Conservation (phyloP, 2,113 vertebrate genomes). For the Mionectes macconnelli region DNA sequence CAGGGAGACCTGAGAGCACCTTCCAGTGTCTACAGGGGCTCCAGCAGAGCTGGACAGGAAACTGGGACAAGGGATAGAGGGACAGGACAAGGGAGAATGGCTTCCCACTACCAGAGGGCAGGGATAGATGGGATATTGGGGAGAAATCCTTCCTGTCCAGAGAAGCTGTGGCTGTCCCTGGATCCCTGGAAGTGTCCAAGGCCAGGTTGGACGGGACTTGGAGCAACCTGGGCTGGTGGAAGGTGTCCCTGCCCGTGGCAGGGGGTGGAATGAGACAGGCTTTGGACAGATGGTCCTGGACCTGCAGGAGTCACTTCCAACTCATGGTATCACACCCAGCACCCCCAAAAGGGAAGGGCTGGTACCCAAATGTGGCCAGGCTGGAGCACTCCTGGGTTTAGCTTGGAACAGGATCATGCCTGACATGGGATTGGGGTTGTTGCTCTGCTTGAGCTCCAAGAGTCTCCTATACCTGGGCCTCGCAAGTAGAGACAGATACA, state of each 20-base stretch:
- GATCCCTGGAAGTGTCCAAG: neutral
- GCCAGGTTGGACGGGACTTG: neutral
- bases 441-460: neutral
- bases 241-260: neutral
- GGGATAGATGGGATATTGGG: neutral
- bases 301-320: neutral
- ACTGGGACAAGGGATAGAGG: neutral
- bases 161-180: neutral
- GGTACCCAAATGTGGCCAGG: no score
- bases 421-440: accelerated
- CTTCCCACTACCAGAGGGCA: neutral
- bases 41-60: neutral
- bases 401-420: neutral
- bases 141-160: neutral
- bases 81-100: neutral
- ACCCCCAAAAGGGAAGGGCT: neutral
- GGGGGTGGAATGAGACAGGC: neutral
- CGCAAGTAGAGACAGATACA: neutral
- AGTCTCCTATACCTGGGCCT: neutral
- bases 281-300: accelerated
- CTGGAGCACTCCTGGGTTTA: neutral
- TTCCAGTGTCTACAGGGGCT: neutral
- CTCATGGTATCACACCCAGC: accelerated
- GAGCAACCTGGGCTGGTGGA: neutral
- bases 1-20: neutral